phyloP scores from a whole-genome alignment of 2,888 invertebrate species.

The Brachycybe producta region DNA sequence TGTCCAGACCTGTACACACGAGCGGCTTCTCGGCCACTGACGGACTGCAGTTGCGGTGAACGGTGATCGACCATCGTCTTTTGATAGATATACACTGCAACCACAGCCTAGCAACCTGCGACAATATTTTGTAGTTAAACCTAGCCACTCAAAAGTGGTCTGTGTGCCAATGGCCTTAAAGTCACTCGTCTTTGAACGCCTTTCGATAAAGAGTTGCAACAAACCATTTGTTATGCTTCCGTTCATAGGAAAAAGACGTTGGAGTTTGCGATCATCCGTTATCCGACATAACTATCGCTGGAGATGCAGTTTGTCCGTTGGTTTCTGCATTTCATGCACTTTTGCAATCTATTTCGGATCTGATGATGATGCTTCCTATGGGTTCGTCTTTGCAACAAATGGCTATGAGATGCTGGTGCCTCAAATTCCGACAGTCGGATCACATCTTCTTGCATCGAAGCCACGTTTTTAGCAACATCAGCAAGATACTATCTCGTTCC shows the following conservation, averaged over 20 bases:
- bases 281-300: slow-evolving; percentile 63
- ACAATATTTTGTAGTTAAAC: no score
- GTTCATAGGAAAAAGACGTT: slow-evolving; percentile 25
- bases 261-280: slow-evolving; percentile 59
- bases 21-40: no score
- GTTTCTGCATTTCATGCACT: slow-evolving; percentile 68
- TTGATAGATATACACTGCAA: no score
- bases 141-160: no score
- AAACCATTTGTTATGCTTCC: no score
- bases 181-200: no score
- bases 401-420: slow-evolving; percentile 85
- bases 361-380: slow-evolving; percentile 75
- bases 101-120: no score
- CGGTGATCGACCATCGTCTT: no score
- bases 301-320: slow-evolving; percentile 40
- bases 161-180: no score
- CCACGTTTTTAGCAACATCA: slow-evolving; percentile 90
- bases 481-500: slow-evolving; percentile 82
- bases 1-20: slow-evolving; percentile 2
- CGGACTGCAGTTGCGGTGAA: no score
- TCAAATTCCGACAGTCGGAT: slow-evolving; percentile 75
- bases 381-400: slow-evolving; percentile 80
- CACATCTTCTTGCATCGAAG: slow-evolving; percentile 82
- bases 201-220: no score
- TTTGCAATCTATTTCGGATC: slow-evolving; percentile 78